Percentiles rank a stretch among this genome's conserved stretches.
These are phyloP conservation scores for Staurois parvus DNA, from an alignment of 2,797 vertebrate species.

Conservation along the genomic window DNA sequence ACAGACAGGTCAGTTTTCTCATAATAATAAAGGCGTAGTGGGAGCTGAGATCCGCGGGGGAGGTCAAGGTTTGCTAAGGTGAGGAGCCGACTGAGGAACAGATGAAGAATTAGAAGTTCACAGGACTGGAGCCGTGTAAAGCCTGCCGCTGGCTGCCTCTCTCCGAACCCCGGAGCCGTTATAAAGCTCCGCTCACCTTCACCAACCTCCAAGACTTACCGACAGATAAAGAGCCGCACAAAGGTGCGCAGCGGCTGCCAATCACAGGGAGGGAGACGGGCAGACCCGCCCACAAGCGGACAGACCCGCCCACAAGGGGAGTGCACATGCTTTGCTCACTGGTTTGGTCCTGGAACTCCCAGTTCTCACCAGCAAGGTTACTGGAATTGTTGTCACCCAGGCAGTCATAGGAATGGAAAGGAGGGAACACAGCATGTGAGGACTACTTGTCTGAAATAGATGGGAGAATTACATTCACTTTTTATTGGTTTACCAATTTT, in stretches of 20 bases:
- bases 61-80: neutral
- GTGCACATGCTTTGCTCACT: neutral
- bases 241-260: neutral
- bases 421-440: too few relatives aligned
- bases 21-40: constrained; percentile 52
- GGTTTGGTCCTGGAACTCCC: neutral
- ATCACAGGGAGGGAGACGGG: constrained; percentile 28
- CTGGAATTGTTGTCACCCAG: too few relatives aligned
- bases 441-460: too few relatives aligned
- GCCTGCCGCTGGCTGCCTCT: neutral
- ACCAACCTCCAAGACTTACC: constrained; percentile 73
- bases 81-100: constrained; percentile 12
- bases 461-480: too few relatives aligned
- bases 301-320: neutral
- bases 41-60: constrained; percentile 53
- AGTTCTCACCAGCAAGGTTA: constrained; percentile 36
- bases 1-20: constrained; percentile 45
- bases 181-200: constrained; percentile 69
- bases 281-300: too few relatives aligned
- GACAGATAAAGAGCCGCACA: constrained; percentile 3
- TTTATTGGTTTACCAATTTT: too few relatives aligned
- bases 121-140: too few relatives aligned
- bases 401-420: too few relatives aligned
- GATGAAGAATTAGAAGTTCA: too few relatives aligned
- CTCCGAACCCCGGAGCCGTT: constrained; percentile 64